Evolutionary conservation across 2,888 invertebrate species (phyloP), one percentile per base, ranked within the genome.

Genomic region (Hydroisotoma schaefferi): DNA sequence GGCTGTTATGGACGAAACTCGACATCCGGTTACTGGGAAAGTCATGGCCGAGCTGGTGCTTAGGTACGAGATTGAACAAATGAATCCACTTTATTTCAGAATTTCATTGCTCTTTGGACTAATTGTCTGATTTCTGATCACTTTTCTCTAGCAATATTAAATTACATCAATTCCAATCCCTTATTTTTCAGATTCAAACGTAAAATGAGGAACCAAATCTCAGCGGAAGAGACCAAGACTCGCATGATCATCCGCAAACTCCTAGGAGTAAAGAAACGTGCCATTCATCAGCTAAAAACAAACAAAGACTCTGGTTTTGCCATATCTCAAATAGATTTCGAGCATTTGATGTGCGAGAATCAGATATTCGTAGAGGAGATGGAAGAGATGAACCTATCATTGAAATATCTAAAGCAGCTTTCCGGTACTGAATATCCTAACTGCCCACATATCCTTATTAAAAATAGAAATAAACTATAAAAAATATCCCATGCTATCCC

Each of bases 311-410:
- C 63, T 10, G 63, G 63, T 3, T 46, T 48, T 22, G 52, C 54
- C 25, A 57, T 63, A 38, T 59, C 59, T 5, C 59, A 63, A 27
- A 63, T 63, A 44, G 63, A 63, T 27, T 63, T 63, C 43, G 63
- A 63, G 28, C 56, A 59, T 25, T 54, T 63, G 2, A 48, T 59
- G 12, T 59, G 55, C 37, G 63, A 63, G 23, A 63, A 59, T 23
- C 56, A 56, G 5, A 59, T 59, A 40, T 47, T 59, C 20, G 48
- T 51, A 56, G 37, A 56, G 1, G 63, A 63, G 43, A 63, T 63
- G 25, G 57, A 46, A 23, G 63, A 57, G 25, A 63, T 63, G 63
- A 63, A 63, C 27, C 40, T 55, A 6, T 59, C 59, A 2, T 23
- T 63, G 2, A 56, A 59, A 23, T 59, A 63, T 44, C 38, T 63